Evolutionary conservation across 2,888 invertebrate genomes (phyloP).

Genomic region (Spatulosminthurus flaviceps): DNA sequence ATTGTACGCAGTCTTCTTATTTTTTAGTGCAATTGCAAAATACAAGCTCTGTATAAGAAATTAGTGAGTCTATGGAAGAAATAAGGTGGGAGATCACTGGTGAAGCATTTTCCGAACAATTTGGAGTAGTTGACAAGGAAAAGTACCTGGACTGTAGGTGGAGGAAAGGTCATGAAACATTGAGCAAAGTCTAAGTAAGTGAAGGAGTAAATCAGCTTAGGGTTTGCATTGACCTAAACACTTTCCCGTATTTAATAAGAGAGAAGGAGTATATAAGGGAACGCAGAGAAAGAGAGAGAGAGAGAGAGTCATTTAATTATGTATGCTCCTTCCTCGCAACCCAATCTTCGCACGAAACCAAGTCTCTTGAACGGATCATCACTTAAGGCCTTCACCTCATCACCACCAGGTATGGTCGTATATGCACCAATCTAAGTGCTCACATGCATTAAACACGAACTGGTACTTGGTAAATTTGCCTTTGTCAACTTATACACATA

Average conservation of each 20-base stretch:
- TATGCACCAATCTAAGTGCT: neutral
- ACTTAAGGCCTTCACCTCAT: neutral
- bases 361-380: slow-evolving; percentile 32
- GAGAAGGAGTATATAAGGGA: neutral
- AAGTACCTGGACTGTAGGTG: slow-evolving; percentile 40
- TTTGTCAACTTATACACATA: no score
- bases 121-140: neutral
- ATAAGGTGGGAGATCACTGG: no score
- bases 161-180: neutral
- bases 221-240: slow-evolving; percentile 47
- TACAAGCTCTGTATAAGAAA: no score
- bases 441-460: neutral
- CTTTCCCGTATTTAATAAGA: slow-evolving; percentile 36
- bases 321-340: slow-evolving; percentile 30
- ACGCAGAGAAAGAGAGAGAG: no score
- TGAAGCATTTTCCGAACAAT: neutral
- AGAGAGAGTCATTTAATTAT: slow-evolving; percentile 40
- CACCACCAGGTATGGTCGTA: neutral
- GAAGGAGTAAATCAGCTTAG: slow-evolving; percentile 41
- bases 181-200: slow-evolving; percentile 18
- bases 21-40: no score
- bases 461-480: no score
- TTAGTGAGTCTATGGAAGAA: no score
- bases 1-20: no score
- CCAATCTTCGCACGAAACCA: slow-evolving; percentile 24